Evolutionary conservation across 2,888 invertebrate species (phyloP), one percentile per base, ranked within the genome.

Genomic region (Chrysopilus asiliformis): DNA sequence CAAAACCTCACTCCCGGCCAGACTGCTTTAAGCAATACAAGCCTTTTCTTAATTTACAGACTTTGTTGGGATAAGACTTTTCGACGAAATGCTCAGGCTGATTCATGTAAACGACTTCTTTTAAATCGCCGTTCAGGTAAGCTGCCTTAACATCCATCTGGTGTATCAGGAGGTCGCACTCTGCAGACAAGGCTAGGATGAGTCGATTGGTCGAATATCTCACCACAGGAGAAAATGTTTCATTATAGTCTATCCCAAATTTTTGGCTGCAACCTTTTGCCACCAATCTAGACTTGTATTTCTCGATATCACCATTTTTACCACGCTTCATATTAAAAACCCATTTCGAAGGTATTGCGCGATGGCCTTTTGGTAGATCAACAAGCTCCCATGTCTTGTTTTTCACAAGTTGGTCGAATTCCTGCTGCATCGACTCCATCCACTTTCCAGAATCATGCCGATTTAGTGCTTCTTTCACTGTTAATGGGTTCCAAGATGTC

Each of bases 321-420:
- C 45, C 31, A 10, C 33, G 42, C 39, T 49, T 48, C 0, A 30
- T 40, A 35, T 48, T 48, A 33, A 43, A 49, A 4, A 49, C 45
- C 48, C 49, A 53, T 43, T 48, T 51, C 22, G 42, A 43, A 14
- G 44, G 44, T 4, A 50, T n/a, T n/a, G n/a, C n/a, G n/a, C n/a
- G n/a, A n/a, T n/a, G n/a, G n/a, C n/a, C n/a, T n/a, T n/a, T n/a
- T n/a, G n/a, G n/a, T n/a, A n/a, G n/a, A n/a, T n/a, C n/a, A n/a
- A n/a, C n/a, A n/a, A n/a, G n/a, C n/a, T n/a, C n/a, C n/a, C n/a
- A n/a, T n/a, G n/a, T n/a, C n/a, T n/a, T n/a, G n/a, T n/a, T n/a
- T n/a, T n/a, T n/a, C n/a, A n/a, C n/a, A n/a, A n/a, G n/a, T n/a
- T n/a, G n/a, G n/a, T n/a, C n/a, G n/a, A n/a, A n/a, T n/a, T n/a